Conservation (phyloP, 2,888 invertebrate genomes). For the Agriopis leucophaearia region DNA sequence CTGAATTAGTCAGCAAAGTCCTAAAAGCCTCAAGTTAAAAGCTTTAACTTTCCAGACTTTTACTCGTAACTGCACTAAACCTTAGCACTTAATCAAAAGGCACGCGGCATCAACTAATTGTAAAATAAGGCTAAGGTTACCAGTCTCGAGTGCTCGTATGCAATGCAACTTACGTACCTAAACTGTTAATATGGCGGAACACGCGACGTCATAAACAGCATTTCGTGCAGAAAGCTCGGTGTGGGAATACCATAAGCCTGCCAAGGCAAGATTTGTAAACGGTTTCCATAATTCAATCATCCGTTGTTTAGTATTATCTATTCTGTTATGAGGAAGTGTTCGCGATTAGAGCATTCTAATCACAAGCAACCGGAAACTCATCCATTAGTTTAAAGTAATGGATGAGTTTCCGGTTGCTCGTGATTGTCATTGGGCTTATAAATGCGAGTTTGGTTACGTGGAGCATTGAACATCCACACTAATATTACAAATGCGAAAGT, state of each 20-base stretch:
- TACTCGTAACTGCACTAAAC: constrained; percentile 22
- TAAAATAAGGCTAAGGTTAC: constrained; percentile 53
- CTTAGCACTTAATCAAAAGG: constrained; percentile 28
- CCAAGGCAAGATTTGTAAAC: constrained; percentile 42
- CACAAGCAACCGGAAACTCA: too few relatives aligned
- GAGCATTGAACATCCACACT: too few relatives aligned
- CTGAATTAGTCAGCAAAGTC: background rate
- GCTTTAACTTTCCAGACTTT: constrained; percentile 14
- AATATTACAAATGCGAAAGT: too few relatives aligned
- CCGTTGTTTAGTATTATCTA: constrained; percentile 17
- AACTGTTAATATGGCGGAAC: constrained; percentile 51
- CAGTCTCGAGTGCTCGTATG: constrained; percentile 50
- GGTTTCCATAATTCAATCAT: constrained; percentile 30
- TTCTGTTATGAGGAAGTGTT: constrained; percentile 25
- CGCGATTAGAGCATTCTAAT: constrained; percentile 11
- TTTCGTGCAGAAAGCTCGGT: constrained; percentile 51
- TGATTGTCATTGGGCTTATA: background rate
- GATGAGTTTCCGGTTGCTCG: constrained; percentile 16
- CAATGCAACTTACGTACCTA: constrained; percentile 42
- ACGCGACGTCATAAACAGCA: constrained; percentile 56
- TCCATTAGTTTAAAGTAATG: constrained; percentile 11
- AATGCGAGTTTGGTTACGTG: background rate
- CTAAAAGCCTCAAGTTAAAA: background rate
- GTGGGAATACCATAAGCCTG: constrained; percentile 36
- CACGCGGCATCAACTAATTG: constrained; percentile 42